Evolutionary conservation across 2,113 vertebrate genomes (phyloP), one percentile per base, ranked within the genome.

Genomic region (Heterotis niloticus): DNA sequence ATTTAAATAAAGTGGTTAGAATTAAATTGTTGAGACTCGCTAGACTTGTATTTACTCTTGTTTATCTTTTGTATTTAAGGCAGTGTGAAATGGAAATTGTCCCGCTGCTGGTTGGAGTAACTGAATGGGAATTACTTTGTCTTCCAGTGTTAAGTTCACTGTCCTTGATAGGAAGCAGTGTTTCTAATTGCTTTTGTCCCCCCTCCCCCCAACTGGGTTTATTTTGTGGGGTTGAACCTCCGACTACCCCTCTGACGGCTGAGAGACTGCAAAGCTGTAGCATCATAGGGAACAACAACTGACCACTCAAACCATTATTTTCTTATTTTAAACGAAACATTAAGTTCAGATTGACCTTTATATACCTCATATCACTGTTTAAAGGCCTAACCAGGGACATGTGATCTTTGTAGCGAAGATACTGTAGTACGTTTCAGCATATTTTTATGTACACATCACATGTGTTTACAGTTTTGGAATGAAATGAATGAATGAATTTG

Each of bases 301-400:
- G 80, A 81, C 80, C 80, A 77, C 80, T 81, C 68, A 24, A 81
- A 77, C 64, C 20, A 79, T 51, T 52, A 24, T 10, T 67, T 71
- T 54, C 56, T n/a, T 24, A 4, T 57, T 44, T 18, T 9, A 16
- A 67, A 56, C 5, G 68, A 59, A 14, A 23, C 44, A 66, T 66
- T 3, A 62, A 24, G 28, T 75, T 88, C 91, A 83, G 87, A 92
- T 92, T 89, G 90, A 92, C 89, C 88, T 90, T 87, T 92, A 93
- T 91, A 93, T 93, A 93, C 92, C 92, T 93, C 92, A 93, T 92
- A 93, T 92, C 92, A 92, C 86, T 90, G 85, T 85, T 77, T 44
- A 44, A 88, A 90, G 88, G 86, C 85, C 82, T 87, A 89, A 78
- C 84, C 92, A 92, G 92, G 91, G 92, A 94, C 89, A 87, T 76